Evolutionary conservation across 2,888 invertebrate genomes (phyloP), one percentile per base, ranked within the genome.

Genomic region (Anoncus sp.): DNA sequence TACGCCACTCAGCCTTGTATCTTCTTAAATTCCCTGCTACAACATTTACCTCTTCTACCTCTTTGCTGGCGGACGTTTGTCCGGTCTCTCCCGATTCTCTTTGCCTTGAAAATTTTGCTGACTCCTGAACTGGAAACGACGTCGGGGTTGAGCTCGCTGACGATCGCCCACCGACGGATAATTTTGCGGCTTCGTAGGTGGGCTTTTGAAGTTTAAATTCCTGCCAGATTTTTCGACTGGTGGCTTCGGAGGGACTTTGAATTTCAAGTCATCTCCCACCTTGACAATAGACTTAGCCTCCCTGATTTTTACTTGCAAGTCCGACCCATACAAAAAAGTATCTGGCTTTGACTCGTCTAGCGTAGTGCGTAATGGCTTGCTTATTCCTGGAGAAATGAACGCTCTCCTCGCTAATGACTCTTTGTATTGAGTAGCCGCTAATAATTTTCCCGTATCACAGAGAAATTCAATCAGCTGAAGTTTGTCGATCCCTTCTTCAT

Each of bases 131-230:
- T 31, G 31, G 31, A 31, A 31, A 31, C 7, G 31, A 31, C 31
- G 31, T 5, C 31, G 31, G 7, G 31, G 31, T 31, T 31, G 31
- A 31, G 7, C 31, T 31, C 31, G 31, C 3, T 31, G 31, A 31
- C 38, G 60, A 60, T 43, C n/a, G 14, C 60, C 45, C 57, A 16
- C n/a, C 38, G 24, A 27, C 69, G 51, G 12, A 14, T 51, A 69
- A 24, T 22, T 59, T 31, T 51, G 53, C 59, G 31, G 43, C 2
- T 60, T 49, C 35, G 62, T 12, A 10, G 53, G 62, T 31, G 62
- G 75, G 75, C 27, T 40, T 43, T 47, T 69, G 35, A 18, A 40
- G 70, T 75, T 75, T 72, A 57, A 76, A 76, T 38, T 14, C 9
- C 20, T 63, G 4, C 31, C 35, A 14, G 47, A 16, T 12, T 63